A percentile compares a stretch with the other conserved stretches of the same genome.
These are phyloP conservation scores for Microctonus brassicae DNA, from an alignment of 2,888 invertebrate species.

Conservation along the genomic window DNA sequence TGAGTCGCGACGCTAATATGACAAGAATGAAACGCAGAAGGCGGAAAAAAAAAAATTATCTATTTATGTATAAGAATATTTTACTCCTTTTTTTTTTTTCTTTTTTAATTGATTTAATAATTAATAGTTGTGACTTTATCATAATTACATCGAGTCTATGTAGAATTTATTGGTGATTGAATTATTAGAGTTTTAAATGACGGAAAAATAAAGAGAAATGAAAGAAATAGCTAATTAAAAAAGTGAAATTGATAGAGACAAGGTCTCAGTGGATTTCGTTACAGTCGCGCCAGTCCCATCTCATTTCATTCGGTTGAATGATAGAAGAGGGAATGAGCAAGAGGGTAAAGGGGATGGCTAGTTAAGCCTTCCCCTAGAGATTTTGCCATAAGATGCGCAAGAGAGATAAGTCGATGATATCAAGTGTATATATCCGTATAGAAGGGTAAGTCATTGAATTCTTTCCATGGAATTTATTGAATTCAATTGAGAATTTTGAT, in stretches of 20 bases:
- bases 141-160: too few species aligned
- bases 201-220: not conserved
- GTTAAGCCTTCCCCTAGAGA: constrained; percentile 27
- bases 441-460: constrained; percentile 2
- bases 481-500: constrained; percentile 2
- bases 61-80: not conserved
- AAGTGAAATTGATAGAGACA: constrained; percentile 19
- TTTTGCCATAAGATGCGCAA: constrained; percentile 12
- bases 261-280: constrained; percentile 22
- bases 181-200: too few species aligned
- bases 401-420: constrained; percentile 31
- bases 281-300: constrained; percentile 26
- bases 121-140: too few species aligned
- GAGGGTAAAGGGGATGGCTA: not conserved
- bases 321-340: not conserved
- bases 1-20: constrained; percentile 18
- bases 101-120: too few species aligned
- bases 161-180: too few species aligned
- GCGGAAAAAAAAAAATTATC: not conserved
- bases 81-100: too few species aligned
- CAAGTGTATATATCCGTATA: constrained; percentile 20
- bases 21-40: not conserved
- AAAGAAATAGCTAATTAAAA: constrained; percentile 5
- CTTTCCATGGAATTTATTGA: not conserved
- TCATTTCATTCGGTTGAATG: constrained; percentile 20